Evolutionary conservation across 1,140 invertebrate genomes (phyloP).

Genomic region (Panagrolaimus sp.): DNA sequence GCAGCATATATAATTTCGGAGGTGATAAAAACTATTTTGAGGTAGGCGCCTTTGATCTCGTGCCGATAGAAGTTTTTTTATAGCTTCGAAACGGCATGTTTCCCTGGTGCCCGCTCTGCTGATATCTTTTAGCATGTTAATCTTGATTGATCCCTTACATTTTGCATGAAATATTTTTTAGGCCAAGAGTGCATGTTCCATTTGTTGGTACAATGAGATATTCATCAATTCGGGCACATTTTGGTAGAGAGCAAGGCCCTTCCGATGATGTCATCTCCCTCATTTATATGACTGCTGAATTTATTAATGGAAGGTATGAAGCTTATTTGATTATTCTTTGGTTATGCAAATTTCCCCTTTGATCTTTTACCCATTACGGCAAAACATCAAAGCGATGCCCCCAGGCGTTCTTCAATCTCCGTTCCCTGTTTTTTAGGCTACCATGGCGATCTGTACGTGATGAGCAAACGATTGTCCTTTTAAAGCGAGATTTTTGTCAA

Average conservation of each 20-base stretch:
- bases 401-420: background rate
- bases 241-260: slow-evolving; percentile 32
- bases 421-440: slow-evolving; percentile 14
- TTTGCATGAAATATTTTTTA: slow-evolving; percentile 1
- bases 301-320: slow-evolving; percentile 32
- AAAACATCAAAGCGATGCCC: background rate
- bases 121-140: too few species aligned
- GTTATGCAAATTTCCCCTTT: background rate
- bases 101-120: too few species aligned
- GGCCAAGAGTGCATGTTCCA: slow-evolving; percentile 29
- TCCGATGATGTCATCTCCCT: slow-evolving; percentile 34
- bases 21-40: too few species aligned
- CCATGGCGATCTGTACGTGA: slow-evolving; percentile 41
- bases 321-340: background rate
- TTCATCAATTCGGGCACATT: slow-evolving; percentile 23
- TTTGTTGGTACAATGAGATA: slow-evolving; percentile 39
- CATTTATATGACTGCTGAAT: slow-evolving; percentile 32
- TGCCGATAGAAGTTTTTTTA: background rate
- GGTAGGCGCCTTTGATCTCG: too few species aligned
- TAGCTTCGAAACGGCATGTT: background rate
- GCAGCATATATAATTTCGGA: too few species aligned
- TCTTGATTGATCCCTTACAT: background rate
- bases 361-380: background rate
- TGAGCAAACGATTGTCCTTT: background rate
- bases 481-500: background rate